These are phyloP conservation scores for Syngnathus typhle DNA, from an alignment of 2,113 vertebrate species.

Conservation along the genomic window DNA sequence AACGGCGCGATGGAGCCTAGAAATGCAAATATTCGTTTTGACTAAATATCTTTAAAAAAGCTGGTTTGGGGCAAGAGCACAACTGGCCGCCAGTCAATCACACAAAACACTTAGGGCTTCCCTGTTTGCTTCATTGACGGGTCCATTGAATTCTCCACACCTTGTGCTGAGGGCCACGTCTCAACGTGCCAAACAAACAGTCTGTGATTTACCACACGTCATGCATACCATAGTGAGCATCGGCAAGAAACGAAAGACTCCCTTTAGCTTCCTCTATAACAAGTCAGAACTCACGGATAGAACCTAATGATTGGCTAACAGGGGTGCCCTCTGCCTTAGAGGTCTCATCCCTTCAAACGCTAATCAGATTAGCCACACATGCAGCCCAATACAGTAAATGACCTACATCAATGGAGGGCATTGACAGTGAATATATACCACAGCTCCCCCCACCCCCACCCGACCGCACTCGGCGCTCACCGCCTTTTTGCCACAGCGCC, in stretches of 20 bases:
- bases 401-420: constrained; percentile 71
- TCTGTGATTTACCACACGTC: constrained; percentile 44
- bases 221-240: constrained; percentile 33
- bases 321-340: constrained; percentile 38
- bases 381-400: constrained; percentile 63
- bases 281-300: constrained; percentile 17
- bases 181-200: constrained; percentile 32
- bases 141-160: constrained; percentile 23
- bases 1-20: no score
- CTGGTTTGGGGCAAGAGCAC: no score
- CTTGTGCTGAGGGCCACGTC: constrained; percentile 37
- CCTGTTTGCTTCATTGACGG: not conserved
- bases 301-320: constrained; percentile 16
- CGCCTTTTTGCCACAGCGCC: constrained; percentile 41
- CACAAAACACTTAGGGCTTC: not conserved
- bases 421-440: constrained; percentile 61
- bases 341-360: constrained; percentile 47
- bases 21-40: not conserved
- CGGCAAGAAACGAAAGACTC: constrained; percentile 29
- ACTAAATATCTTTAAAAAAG: no score
- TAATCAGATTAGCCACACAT: constrained; percentile 67
- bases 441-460: constrained; percentile 53
- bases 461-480: constrained; percentile 35
- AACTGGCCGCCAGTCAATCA: no score
- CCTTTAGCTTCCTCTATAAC: constrained; percentile 8